Conservation (phyloP, 2,797 vertebrate genomes). For the Myripristis jacobus region DNA sequence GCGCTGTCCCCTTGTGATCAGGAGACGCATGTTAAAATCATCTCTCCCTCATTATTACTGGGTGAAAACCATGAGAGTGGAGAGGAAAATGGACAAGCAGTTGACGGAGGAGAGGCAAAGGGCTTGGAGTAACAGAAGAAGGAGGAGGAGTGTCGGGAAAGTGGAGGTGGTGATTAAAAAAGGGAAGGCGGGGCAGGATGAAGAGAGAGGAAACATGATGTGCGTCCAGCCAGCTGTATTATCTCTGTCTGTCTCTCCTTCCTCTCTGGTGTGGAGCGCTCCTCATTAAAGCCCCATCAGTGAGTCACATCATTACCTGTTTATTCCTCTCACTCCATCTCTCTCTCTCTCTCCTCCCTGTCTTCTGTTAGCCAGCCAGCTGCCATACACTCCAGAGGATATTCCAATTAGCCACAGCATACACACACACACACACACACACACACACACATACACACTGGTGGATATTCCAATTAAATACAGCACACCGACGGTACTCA, state of each 20-base stretch:
- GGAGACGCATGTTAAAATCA: too few relatives aligned
- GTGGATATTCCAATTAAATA: constrained; percentile 75
- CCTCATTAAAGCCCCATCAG: constrained; percentile 78
- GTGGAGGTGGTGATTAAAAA: background rate
- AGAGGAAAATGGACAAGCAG: background rate
- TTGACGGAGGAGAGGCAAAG: background rate
- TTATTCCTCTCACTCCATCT: constrained; percentile 64
- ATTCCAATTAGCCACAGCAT: constrained; percentile 73
- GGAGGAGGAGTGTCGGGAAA: background rate
- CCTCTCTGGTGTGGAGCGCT: constrained; percentile 38
- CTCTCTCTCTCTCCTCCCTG: constrained; percentile 57
- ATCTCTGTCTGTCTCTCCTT: background rate
- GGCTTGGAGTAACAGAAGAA: background rate
- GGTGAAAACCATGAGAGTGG: too few relatives aligned
- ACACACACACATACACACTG: constrained; percentile 52
- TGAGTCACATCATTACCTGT: constrained; percentile 78
- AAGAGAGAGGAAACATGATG: background rate
- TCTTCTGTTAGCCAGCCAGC: constrained; percentile 70
- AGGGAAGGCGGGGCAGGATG: background rate
- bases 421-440: constrained; percentile 7
- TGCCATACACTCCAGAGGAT: constrained; percentile 77
- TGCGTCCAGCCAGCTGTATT: background rate
- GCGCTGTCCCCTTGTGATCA: too few relatives aligned
- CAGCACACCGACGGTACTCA: constrained; percentile 38
- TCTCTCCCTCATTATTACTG: too few relatives aligned